These are phyloP conservation scores for Pinctada fucata DNA, from an alignment of 2,888 invertebrate species.

Conservation along the genomic window DNA sequence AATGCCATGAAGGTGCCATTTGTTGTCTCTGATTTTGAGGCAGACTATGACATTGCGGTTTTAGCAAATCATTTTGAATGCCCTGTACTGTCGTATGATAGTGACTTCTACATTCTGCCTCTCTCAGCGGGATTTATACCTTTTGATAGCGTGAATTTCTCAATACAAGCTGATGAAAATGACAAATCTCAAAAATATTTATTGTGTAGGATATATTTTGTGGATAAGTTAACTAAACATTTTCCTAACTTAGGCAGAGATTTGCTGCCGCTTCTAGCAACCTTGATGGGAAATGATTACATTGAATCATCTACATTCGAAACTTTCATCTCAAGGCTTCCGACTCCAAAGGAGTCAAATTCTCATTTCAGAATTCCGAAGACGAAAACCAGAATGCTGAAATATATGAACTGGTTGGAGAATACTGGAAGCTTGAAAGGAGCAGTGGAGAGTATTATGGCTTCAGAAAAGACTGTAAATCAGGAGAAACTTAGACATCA, in stretches of 20 bases:
- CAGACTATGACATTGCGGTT: constrained; percentile 91
- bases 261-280: constrained; percentile 87
- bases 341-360: constrained; percentile 78
- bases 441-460: constrained; percentile 81
- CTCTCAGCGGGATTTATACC: constrained; percentile 86
- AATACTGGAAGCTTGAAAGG: constrained; percentile 83
- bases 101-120: constrained; percentile 94
- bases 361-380: constrained; percentile 46
- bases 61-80: constrained; percentile 87
- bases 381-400: constrained; percentile 83
- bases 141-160: constrained; percentile 78
- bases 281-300: constrained; percentile 93
- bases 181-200: constrained; percentile 51
- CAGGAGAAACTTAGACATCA: constrained; percentile 53
- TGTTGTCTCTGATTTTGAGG: constrained; percentile 90
- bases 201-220: constrained; percentile 82
- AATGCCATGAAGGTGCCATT: constrained; percentile 82
- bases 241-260: constrained; percentile 84
- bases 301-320: constrained; percentile 82
- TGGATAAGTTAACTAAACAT: constrained; percentile 83
- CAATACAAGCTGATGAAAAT: constrained; percentile 40
- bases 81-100: constrained; percentile 94
- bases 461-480: constrained; percentile 54
- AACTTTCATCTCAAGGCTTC: constrained; percentile 82
- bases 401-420: constrained; percentile 86